These are phyloP conservation scores for Pristionchus maxplancki DNA, from an alignment of 2,888 invertebrate species.

Conservation along the genomic window DNA sequence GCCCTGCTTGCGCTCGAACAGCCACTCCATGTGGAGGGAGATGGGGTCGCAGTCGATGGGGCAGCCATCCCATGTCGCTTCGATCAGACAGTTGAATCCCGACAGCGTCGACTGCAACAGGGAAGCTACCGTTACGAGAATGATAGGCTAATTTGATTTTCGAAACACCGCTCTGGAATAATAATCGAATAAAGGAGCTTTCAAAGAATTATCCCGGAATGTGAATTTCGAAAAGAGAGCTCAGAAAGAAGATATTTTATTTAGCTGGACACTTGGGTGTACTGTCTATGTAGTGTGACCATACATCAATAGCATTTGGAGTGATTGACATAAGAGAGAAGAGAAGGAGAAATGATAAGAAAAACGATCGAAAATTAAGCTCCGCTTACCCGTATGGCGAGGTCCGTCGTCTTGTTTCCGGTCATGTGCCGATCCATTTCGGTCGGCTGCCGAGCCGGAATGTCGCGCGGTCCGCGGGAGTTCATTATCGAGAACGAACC, in stretches of 20 bases:
- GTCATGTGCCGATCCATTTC: constrained; percentile 24
- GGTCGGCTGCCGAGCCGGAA: not conserved
- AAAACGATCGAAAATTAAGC: not conserved
- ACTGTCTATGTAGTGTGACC: not conserved
- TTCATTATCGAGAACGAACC: constrained; percentile 21
- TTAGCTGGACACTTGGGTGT: too few relatives aligned
- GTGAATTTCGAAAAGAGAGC: too few relatives aligned
- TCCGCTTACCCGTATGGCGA: constrained; percentile 29
- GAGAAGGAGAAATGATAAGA: not conserved
- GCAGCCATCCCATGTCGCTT: constrained; percentile 75
- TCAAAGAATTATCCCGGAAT: too few relatives aligned
- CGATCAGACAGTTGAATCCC: constrained; percentile 69
- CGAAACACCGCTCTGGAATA: too few relatives aligned
- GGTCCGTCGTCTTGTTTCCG: constrained; percentile 30
- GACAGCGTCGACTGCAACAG: constrained; percentile 55
- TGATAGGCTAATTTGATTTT: too few relatives aligned
- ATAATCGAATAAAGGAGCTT: too few relatives aligned
- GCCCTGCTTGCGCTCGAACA: constrained; percentile 70
- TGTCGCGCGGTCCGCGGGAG: constrained; percentile 38
- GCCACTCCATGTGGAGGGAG: constrained; percentile 72
- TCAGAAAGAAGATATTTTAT: too few relatives aligned
- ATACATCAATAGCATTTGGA: not conserved
- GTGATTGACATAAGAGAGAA: not conserved
- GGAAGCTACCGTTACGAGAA: not conserved
- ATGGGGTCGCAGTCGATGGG: constrained; percentile 73